phyloP scores from a whole-genome alignment of 1,140 invertebrate genomes.

The Bombus confusus region DNA sequence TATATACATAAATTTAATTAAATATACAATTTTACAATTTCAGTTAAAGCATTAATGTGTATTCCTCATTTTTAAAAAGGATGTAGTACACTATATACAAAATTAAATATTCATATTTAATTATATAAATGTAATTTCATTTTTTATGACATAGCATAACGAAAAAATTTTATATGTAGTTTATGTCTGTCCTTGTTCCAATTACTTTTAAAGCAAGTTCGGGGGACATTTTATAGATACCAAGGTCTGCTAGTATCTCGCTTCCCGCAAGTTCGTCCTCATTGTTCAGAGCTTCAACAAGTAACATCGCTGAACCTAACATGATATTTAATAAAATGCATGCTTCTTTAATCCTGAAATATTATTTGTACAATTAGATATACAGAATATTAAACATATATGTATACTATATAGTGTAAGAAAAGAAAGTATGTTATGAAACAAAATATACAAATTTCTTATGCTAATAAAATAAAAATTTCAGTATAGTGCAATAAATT shows the following conservation, averaged over 20 bases:
- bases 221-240: slow-evolving; percentile 85
- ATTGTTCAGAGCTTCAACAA: slow-evolving; percentile 86
- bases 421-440: too few species aligned
- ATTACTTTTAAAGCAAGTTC: slow-evolving; percentile 84
- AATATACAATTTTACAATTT: slow-evolving; percentile 18
- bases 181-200: slow-evolving; percentile 83
- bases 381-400: background rate
- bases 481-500: background rate
- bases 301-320: slow-evolving; percentile 89
- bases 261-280: slow-evolving; percentile 79
- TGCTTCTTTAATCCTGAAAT: slow-evolving; percentile 89
- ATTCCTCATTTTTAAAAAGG: background rate
- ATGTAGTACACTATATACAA: slow-evolving; percentile 13
- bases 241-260: slow-evolving; percentile 86
- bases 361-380: slow-evolving; percentile 40
- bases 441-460: background rate
- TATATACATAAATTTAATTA: background rate
- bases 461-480: background rate
- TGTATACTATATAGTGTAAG: too few species aligned
- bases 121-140: too few species aligned
- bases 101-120: too few species aligned
- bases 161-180: slow-evolving; percentile 34
- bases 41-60: background rate
- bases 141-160: background rate
- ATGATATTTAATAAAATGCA: slow-evolving; percentile 89